Evolutionary conservation across 2,113 vertebrate genomes (phyloP).

Genomic region (Gobio gobio): DNA sequence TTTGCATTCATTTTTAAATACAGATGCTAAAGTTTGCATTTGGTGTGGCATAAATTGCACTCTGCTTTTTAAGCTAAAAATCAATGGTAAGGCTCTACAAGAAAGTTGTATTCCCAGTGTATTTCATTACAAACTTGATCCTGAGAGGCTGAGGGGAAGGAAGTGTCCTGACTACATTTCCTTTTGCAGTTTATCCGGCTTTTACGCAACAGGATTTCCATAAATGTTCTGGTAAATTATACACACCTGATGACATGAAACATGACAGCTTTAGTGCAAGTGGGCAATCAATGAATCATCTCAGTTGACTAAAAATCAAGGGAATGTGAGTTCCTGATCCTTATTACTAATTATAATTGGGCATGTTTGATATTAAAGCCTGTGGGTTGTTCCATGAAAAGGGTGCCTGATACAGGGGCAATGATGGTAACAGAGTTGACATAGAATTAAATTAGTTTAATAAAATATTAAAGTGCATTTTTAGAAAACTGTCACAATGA

Average conservation of each 20-base stretch:
- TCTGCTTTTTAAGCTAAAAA: not conserved
- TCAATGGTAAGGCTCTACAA: not conserved
- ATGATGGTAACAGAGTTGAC: no score
- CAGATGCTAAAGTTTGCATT: no score
- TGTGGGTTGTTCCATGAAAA: not conserved
- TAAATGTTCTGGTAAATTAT: not conserved
- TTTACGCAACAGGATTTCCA: slow-evolving; percentile 5
- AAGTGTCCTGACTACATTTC: not conserved
- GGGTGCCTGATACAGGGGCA: not conserved
- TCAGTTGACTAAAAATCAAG: not conserved
- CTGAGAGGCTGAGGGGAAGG: not conserved
- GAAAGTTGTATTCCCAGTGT: not conserved
- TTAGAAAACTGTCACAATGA: not conserved
- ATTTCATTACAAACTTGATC: not conserved
- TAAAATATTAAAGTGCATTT: not conserved
- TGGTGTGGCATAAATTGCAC: not conserved
- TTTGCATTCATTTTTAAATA: no score
- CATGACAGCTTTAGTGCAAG: not conserved
- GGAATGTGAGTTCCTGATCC: not conserved
- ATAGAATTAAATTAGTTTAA: no score
- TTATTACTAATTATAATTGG: not conserved
- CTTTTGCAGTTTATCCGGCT: slow-evolving; percentile 10
- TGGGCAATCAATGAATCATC: not conserved
- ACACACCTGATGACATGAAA: slow-evolving; percentile 2
- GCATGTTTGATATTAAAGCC: not conserved